Percentiles rank a stretch among this genome's conserved stretches.
Conservation (phyloP, 1,140 invertebrate species). For the Arion vulgaris region DNA sequence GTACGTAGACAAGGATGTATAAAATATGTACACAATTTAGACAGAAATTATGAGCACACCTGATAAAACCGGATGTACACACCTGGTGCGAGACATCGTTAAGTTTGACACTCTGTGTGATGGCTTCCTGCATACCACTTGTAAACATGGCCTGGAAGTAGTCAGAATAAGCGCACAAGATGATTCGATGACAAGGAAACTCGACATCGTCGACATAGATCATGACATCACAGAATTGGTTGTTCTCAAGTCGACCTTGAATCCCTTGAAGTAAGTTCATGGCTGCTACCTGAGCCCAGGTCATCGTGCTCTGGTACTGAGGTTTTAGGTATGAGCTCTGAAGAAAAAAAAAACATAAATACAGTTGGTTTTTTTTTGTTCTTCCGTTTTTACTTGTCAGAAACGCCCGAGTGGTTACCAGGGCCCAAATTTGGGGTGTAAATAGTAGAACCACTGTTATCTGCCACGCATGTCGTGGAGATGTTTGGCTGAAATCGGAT, state of each 20-base stretch:
- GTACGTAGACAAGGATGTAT: background rate
- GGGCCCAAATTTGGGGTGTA: too few relatives aligned
- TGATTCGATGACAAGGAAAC: constrained; percentile 55
- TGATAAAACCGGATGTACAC: background rate
- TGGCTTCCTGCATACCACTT: constrained; percentile 58
- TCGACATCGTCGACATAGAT: constrained; percentile 49
- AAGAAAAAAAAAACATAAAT: background rate
- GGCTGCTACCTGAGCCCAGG: constrained; percentile 29
- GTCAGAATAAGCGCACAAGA: constrained; percentile 55
- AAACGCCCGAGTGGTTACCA: too few relatives aligned
- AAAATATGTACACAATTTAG: background rate
- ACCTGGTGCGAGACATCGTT: constrained; percentile 51
- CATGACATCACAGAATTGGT: constrained; percentile 44
- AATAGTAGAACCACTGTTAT: too few relatives aligned
- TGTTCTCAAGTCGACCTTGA: constrained; percentile 17
- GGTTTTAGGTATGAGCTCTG: too few relatives aligned
- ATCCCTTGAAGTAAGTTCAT: constrained; percentile 22
- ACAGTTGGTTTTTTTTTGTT: too few relatives aligned
- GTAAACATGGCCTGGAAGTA: constrained; percentile 62
- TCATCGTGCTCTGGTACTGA: background rate
- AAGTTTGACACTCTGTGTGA: constrained; percentile 54
- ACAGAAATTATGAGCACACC: background rate
- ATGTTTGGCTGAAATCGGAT: too few relatives aligned
- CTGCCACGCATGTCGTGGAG: too few relatives aligned
- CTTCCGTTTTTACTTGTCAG: too few relatives aligned